phyloP scores from a whole-genome alignment of 2,113 vertebrate genomes.

The Xyrauchen texanus region DNA sequence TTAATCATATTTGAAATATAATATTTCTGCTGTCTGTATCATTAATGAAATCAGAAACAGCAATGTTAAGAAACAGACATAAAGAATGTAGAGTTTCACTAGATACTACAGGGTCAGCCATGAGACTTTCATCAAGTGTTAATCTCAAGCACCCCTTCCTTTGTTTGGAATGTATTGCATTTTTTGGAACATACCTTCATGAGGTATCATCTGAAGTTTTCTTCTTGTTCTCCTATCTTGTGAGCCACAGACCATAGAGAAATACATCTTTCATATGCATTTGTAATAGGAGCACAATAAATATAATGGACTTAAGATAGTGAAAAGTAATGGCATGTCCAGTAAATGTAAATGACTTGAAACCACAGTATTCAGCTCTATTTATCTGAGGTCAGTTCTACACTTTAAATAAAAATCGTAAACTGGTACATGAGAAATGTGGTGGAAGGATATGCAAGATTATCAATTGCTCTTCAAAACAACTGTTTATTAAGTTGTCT shows the following conservation, averaged over 20 bases:
- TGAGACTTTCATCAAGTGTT: conserved; percentile 27
- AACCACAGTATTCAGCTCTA: background rate
- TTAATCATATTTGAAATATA: conserved; percentile 13
- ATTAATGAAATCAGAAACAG: background rate
- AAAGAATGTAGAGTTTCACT: conserved; percentile 11
- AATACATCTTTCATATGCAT: background rate
- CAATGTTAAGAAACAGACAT: background rate
- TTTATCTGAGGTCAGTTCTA: background rate
- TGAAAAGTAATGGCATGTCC: background rate
- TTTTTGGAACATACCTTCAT: background rate
- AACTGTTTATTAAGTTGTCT: conserved; percentile 4
- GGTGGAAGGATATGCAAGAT: background rate
- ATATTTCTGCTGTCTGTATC: background rate
- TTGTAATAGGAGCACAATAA: background rate
- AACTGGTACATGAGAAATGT: background rate
- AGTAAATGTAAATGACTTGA: background rate
- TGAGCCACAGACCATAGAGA: background rate
- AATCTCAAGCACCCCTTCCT: conserved; percentile 19
- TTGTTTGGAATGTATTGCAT: conserved; percentile 10
- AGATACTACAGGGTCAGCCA: conserved; percentile 4
- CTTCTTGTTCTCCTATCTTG: background rate
- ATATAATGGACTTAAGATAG: background rate
- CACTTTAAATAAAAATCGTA: background rate
- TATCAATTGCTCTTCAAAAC: background rate
- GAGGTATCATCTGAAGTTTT: background rate